A percentile compares a stretch with the other conserved stretches of the same genome.
Conservation (phyloP, 2,888 invertebrate species). For the Griposia aprilina region DNA sequence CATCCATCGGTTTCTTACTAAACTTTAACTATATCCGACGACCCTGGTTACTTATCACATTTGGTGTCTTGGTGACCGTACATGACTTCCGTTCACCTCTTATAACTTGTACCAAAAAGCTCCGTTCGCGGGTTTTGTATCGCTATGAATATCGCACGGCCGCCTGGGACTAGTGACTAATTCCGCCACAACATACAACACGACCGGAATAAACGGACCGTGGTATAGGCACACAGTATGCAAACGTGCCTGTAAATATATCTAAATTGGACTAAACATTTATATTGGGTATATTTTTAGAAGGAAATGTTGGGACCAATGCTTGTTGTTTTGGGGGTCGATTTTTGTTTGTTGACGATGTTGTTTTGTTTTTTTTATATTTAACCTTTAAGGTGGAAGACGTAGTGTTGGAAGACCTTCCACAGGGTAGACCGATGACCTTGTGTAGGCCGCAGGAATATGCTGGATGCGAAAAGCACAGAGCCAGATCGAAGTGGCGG, state of each 20-base stretch:
- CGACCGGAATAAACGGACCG: constrained; percentile 63
- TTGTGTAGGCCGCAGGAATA: neutral
- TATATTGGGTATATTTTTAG: constrained; percentile 47
- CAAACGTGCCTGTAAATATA: constrained; percentile 52
- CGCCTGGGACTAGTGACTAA: constrained; percentile 74
- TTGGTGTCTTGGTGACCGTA: no score
- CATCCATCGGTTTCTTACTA: no score
- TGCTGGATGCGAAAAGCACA: neutral
- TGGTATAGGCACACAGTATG: constrained; percentile 54
- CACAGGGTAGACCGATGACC: neutral
- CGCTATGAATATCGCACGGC: constrained; percentile 71
- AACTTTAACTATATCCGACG: no score
- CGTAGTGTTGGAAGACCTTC: neutral
- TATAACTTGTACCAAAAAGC: constrained; percentile 13
- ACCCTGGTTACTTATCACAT: no score
- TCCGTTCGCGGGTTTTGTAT: constrained; percentile 50
- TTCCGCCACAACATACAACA: constrained; percentile 73
- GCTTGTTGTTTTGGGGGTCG: constrained; percentile 16
- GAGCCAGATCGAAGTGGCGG: neutral
- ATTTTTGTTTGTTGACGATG: neutral
- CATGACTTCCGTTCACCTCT: neutral
- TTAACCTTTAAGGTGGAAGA: neutral
- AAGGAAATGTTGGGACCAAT: constrained; percentile 15
- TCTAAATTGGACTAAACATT: constrained; percentile 53
- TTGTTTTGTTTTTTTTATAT: neutral